These are phyloP conservation scores for Nemoura dubitans DNA, from an alignment of 2,888 invertebrate genomes.

Conservation along the genomic window DNA sequence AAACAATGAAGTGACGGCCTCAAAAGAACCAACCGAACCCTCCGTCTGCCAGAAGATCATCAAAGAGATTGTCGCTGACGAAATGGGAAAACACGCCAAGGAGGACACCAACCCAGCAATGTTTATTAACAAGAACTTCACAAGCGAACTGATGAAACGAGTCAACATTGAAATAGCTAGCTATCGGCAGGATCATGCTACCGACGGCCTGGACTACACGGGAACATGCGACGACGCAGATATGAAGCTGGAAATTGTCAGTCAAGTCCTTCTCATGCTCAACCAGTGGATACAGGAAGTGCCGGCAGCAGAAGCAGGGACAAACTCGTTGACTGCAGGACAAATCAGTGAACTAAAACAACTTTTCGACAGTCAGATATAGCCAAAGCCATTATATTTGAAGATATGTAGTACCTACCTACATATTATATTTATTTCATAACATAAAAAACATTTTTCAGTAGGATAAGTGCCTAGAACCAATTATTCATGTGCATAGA, in stretches of 20 bases:
- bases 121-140: not conserved
- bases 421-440: not conserved
- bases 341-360: not conserved
- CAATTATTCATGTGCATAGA: too few species aligned
- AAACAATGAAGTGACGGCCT: not conserved
- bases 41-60: not conserved
- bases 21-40: not conserved
- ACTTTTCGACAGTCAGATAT: not conserved
- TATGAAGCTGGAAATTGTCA: conserved; percentile 30
- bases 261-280: not conserved
- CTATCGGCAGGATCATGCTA: not conserved
- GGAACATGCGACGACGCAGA: not conserved
- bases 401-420: not conserved
- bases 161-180: not conserved
- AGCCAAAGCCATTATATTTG: too few species aligned
- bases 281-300: not conserved
- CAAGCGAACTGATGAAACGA: not conserved
- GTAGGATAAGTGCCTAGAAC: too few species aligned
- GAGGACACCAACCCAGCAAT: not conserved
- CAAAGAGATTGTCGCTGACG: not conserved
- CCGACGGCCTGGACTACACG: not conserved
- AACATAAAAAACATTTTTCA: too few species aligned
- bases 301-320: not conserved
- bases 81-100: not conserved
- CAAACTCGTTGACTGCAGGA: not conserved